phyloP scores from a whole-genome alignment of 2,888 invertebrate species.

The Spialia ferax region DNA sequence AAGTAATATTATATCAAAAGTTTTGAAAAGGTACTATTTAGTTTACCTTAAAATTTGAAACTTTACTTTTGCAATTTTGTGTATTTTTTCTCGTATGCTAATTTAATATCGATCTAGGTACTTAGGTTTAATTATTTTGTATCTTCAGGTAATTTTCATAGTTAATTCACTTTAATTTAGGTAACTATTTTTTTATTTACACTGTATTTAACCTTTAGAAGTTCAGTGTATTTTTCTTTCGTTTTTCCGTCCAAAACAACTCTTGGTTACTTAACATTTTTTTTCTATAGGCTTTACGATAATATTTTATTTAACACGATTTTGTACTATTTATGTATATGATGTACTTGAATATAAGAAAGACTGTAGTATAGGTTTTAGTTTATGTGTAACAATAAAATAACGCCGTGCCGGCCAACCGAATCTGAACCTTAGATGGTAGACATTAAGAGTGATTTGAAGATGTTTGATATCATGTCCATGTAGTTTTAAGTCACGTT shows the following conservation, averaged over 20 bases:
- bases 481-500: conserved; percentile 20
- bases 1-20: too few relatives aligned
- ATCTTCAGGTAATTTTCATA: neutral
- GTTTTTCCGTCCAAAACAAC: conserved; percentile 31
- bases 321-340: conserved; percentile 11
- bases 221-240: conserved; percentile 4
- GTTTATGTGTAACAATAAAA: conserved; percentile 17
- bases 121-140: neutral
- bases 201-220: neutral
- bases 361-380: conserved; percentile 16
- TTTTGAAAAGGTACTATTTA: too few relatives aligned
- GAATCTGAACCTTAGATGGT: conserved; percentile 24
- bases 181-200: conserved; percentile 7
- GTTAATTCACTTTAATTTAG: neutral
- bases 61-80: too few relatives aligned
- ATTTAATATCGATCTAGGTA: too few relatives aligned
- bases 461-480: conserved; percentile 34
- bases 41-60: too few relatives aligned
- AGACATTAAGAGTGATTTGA: conserved; percentile 24
- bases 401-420: conserved; percentile 23
- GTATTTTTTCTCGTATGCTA: too few relatives aligned
- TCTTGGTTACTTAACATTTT: conserved; percentile 27
- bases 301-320: neutral
- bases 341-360: neutral
- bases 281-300: neutral